phyloP scores from a whole-genome alignment of 2,113 vertebrate genomes.

The Pollimyrus isidori region DNA sequence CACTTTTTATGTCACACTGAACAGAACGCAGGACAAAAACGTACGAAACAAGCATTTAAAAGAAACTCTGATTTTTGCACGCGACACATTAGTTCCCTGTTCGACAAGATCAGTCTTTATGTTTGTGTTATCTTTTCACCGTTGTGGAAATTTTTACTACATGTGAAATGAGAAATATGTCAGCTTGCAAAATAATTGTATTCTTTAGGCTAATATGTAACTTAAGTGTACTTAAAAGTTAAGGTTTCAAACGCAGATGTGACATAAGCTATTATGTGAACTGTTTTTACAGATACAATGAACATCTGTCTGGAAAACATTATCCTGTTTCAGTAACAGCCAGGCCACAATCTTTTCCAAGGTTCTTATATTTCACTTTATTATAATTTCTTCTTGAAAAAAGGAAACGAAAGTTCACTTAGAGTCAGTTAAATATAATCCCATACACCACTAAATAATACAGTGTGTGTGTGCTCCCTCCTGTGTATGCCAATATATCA shows the following conservation, averaged over 20 bases:
- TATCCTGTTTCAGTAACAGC: slow-evolving; percentile 17
- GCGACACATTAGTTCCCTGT: background rate
- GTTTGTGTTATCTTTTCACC: background rate
- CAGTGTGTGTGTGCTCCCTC: background rate
- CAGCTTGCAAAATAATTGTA: background rate
- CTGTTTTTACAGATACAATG: slow-evolving; percentile 24
- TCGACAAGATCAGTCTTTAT: background rate
- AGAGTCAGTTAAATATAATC: background rate
- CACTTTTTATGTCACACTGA: background rate
- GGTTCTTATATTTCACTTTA: slow-evolving; percentile 37
- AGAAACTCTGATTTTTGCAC: background rate
- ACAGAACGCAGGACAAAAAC: background rate
- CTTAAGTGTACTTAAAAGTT: slow-evolving; percentile 7
- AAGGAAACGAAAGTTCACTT: slow-evolving; percentile 4
- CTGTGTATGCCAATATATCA: background rate
- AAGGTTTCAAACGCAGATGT: slow-evolving; percentile 6
- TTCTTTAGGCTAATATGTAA: background rate
- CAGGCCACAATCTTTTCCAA: background rate
- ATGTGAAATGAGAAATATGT: background rate
- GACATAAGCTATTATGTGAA: background rate
- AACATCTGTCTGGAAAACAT: slow-evolving; percentile 29
- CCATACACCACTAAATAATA: background rate
- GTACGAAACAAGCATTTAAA: background rate
- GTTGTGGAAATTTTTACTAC: background rate
- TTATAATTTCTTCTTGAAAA: slow-evolving; percentile 32